phyloP scores from a whole-genome alignment of 1,140 invertebrate genomes.

The Drosophila athabasca region DNA sequence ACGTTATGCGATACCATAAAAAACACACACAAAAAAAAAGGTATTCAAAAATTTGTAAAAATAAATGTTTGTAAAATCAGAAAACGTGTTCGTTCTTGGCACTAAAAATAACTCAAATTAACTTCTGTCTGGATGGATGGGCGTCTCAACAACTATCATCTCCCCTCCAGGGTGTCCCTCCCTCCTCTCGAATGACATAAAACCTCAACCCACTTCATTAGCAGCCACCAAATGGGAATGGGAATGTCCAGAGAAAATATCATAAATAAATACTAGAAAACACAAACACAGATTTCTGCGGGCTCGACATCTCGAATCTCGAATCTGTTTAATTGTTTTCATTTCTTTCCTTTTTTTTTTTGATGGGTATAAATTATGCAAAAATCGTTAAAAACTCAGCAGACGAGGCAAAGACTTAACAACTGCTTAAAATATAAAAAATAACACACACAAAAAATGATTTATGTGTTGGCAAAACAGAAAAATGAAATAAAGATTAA shows the following conservation, averaged over 20 bases:
- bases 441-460: slow-evolving; percentile 37
- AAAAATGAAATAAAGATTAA: slow-evolving; percentile 18
- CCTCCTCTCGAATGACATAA: slow-evolving; percentile 46
- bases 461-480: slow-evolving; percentile 58
- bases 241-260: slow-evolving; percentile 14
- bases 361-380: slow-evolving; percentile 68
- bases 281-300: slow-evolving; percentile 56
- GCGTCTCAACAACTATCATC: slow-evolving; percentile 21
- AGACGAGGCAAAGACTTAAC: slow-evolving; percentile 27
- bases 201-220: slow-evolving; percentile 70
- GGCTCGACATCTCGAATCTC: slow-evolving; percentile 56
- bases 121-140: slow-evolving; percentile 25
- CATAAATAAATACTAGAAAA: slow-evolving; percentile 20
- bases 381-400: slow-evolving; percentile 62
- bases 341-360: slow-evolving; percentile 20
- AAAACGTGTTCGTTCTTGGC: slow-evolving; percentile 72
- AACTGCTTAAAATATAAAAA: slow-evolving; percentile 46
- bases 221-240: slow-evolving; percentile 46
- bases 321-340: slow-evolving; percentile 58
- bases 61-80: slow-evolving; percentile 74
- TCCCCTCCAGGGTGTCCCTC: not conserved
- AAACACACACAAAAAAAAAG: no score
- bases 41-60: slow-evolving; percentile 25
- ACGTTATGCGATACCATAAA: slow-evolving; percentile 30
- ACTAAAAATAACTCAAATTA: slow-evolving; percentile 59